Evolutionary conservation across 2,888 invertebrate genomes (phyloP), one percentile per base, ranked within the genome.

Genomic region (Vannuccia rotundouncinata): DNA sequence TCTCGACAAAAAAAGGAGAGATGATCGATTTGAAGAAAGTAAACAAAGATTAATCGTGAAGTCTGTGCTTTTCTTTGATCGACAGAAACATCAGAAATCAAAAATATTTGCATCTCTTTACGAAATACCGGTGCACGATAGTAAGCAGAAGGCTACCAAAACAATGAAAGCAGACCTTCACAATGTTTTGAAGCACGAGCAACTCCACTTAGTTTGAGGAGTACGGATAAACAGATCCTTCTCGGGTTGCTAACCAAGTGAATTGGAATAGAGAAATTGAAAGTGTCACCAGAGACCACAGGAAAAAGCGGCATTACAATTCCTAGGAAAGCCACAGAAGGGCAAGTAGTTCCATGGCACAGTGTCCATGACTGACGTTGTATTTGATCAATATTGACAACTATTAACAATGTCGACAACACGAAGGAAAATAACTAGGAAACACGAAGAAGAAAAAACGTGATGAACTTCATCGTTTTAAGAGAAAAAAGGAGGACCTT

Each of bases 191-290:
- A 66, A 66, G 25, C 66, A 66, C 66, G 66, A 66, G 66, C 66
- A 22, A 66, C 2, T 66, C 66, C 66, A 66, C 66, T 66, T 66
- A 66, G 5, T 66, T 66, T 66, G 66, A 27, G 22, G 25, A 66
- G 66, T 66, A 66, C 66, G 66, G 66, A 66, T 66, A 66, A 66
- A 66, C 66, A 66, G 66, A 66, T 66, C 22, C 66, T 66, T 66
- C 66, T 27, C 22, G n/a, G n/a, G n/a, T 27, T 66, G 66, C 66
- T 66, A 66, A 66, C 66, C 25, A 66, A 17, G 22, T 27, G 66
- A 22, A 66, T 66, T 66, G 66, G 66, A 22, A 66, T 66, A 66
- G 66, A 66, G 13, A 66, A 66, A 66, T 22, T 66, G 22, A 66
- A 66, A 66, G 66, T 17, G 66, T 66, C 66, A 66, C 66, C 66